Base-by-base conservation (phyloP, 2,888 invertebrate species). In the Unio pictorum region DNA sequence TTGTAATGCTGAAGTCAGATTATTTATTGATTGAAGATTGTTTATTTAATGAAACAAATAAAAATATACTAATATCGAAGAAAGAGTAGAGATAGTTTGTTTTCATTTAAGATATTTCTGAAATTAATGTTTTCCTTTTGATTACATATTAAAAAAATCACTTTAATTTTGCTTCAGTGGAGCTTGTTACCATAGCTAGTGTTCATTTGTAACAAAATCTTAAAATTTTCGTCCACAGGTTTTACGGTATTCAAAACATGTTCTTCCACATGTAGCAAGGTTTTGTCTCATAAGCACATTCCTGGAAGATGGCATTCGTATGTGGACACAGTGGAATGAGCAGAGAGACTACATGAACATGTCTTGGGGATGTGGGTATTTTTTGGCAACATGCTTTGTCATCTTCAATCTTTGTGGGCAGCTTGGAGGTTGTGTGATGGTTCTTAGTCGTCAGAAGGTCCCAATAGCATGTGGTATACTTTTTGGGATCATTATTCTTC, bases 241-340 rank as follows among this genome's bases (percentile, higher is more conserved):
- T 73, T 94, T 97, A 85, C 93, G 98, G 82, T 95, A 95, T 92
- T 94, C 96, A 82, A 98, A 98, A 91, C 91, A 91, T 77, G 93
- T 99, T 79, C 92, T 99, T 83, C 99, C 99, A 45, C 98, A 98
- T 81, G 93, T 98, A 83, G 99, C 99, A 20, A 93, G 99, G 78
- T 92, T 99, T 74, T 99, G 98, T 91, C 93, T 99, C 73, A 97
- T 99, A 89, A 97, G 98, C 84, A 99, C 99, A 84, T 99, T 99
- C 92, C 92, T 99, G 76, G 99, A 99, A 91, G 99, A 99, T 92
- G 99, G 99, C 2, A 93, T 99, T 73, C 94, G 99, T 74, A 99
- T 99, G 99, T 99, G 97, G 95, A 95, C 96, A 88, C 99, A 99
- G 91, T 99, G 98, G 98, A 93, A 93, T 68, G 98, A 99, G 88